A percentile compares a stretch with the other conserved stretches of the same genome.
These are phyloP conservation scores for Pseudococcus longispinus DNA, from an alignment of 2,888 invertebrate genomes.

Conservation along the genomic window DNA sequence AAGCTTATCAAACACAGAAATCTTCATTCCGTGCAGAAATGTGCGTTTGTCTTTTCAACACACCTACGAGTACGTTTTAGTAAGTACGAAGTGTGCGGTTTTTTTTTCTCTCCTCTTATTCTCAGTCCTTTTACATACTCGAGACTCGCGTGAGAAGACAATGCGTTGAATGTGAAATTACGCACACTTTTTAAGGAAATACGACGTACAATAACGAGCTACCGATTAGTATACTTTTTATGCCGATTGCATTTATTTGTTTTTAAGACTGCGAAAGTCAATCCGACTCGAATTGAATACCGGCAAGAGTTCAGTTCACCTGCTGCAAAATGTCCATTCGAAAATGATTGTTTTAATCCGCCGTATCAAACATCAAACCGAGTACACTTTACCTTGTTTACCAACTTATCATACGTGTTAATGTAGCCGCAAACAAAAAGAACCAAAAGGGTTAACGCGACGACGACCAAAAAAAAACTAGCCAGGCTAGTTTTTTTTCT, in stretches of 20 bases:
- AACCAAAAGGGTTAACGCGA: not conserved
- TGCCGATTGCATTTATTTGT: not conserved
- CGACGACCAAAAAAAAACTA: not conserved
- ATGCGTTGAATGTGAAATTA: not conserved
- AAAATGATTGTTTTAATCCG: not conserved
- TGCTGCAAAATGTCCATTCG: not conserved
- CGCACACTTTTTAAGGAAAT: not conserved
- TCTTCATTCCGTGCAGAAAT: constrained; percentile 18
- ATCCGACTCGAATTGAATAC: not conserved
- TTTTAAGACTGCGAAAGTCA: not conserved
- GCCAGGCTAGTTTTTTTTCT: not conserved
- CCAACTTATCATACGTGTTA: not conserved
- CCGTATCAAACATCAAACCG: not conserved
- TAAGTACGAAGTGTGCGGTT: not conserved
- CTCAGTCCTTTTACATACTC: too few relatives aligned
- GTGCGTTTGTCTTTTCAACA: not conserved
- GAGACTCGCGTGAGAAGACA: not conserved
- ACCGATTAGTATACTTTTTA: not conserved
- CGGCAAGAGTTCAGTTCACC: not conserved
- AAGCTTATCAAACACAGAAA: not conserved
- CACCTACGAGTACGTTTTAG: not conserved
- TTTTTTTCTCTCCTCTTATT: not conserved
- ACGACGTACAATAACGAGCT: not conserved
- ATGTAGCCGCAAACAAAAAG: not conserved
- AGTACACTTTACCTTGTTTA: not conserved